These are phyloP conservation scores for Orycteropus afer DNA, from an alignment of 2,113 vertebrate genomes.

Conservation along the genomic window DNA sequence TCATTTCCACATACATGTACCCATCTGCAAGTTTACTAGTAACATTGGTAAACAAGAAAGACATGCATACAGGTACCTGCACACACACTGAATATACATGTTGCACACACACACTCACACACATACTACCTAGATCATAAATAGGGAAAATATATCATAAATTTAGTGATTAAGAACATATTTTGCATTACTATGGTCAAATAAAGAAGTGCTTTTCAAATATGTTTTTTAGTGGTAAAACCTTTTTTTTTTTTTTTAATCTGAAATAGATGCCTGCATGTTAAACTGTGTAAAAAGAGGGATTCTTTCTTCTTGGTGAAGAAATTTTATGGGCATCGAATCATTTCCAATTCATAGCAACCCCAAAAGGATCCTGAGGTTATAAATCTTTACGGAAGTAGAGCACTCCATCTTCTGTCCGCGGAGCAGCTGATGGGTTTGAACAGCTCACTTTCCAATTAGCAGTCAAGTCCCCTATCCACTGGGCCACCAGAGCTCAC, in stretches of 20 bases:
- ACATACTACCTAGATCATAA: neutral
- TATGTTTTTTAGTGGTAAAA: neutral
- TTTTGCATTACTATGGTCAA: neutral
- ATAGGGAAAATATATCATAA: neutral
- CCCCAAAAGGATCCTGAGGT: too few relatives aligned
- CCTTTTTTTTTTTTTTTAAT: neutral
- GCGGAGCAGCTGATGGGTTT: too few relatives aligned
- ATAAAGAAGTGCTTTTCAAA: neutral
- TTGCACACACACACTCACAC: neutral
- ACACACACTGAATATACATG: too few relatives aligned
- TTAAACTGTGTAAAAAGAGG: neutral
- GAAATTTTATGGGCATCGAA: too few relatives aligned
- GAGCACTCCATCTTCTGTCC: too few relatives aligned
- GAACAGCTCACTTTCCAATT: too few relatives aligned
- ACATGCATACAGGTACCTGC: neutral
- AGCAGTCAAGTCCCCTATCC: too few relatives aligned
- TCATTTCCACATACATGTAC: neutral
- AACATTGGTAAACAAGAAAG: neutral
- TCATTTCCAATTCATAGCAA: too few relatives aligned
- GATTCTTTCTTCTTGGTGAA: neutral
- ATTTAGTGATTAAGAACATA: neutral
- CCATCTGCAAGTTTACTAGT: neutral
- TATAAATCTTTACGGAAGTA: too few relatives aligned
- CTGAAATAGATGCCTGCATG: neutral
- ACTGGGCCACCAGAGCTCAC: too few relatives aligned